Conservation (phyloP, 2,113 vertebrate genomes). For the Merops nubicus region DNA sequence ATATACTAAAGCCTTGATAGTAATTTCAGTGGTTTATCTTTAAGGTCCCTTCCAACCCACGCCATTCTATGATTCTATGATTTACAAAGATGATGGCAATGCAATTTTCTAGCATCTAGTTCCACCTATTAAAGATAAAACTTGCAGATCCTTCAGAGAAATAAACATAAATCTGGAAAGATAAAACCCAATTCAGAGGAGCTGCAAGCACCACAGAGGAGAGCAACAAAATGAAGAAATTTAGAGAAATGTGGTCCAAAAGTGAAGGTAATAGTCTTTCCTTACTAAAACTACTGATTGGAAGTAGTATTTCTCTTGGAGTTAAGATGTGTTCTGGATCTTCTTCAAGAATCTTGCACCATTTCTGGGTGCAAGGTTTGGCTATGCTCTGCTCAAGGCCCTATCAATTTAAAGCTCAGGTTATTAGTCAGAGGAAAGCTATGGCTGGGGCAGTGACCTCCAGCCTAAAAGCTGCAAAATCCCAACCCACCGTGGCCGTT, state of each 20-base stretch:
- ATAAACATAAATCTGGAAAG: not conserved
- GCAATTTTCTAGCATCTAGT: not conserved
- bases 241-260: not conserved
- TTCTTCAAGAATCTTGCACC: not conserved
- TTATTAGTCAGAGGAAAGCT: not conserved
- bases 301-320: not conserved
- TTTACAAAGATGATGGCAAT: not conserved
- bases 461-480: not conserved
- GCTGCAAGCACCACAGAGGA: not conserved
- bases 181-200: not conserved
- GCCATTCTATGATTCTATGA: not conserved
- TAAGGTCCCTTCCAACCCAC: not conserved
- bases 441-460: not conserved
- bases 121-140: slow-evolving; percentile 3
- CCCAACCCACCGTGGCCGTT: not conserved
- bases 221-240: not conserved
- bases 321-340: not conserved
- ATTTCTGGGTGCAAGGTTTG: rapidly evolving
- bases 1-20: not conserved
- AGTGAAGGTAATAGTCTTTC: not conserved
- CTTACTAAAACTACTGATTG: not conserved
- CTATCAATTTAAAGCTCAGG: not conserved
- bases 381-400: not conserved
- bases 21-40: not conserved
- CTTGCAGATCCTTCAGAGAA: not conserved